Base-by-base conservation (phyloP, 2,888 invertebrate species). In the Neuroscelio doddi region DNA sequence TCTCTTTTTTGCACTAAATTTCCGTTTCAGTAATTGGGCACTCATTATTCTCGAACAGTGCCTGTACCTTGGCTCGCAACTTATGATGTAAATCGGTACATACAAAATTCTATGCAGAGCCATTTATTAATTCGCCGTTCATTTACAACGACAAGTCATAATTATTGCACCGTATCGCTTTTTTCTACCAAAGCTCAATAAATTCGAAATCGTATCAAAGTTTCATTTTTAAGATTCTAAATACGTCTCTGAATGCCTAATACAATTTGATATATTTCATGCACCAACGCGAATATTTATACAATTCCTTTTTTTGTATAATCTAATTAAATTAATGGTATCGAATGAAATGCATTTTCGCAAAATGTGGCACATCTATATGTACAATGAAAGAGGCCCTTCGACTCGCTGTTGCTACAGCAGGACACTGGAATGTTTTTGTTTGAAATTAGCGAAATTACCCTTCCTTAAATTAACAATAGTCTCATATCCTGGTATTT, bases 111-210 rank as follows among this genome's bases (percentile, higher is more conserved):
- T 26, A 26, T 8, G 26, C 26, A 26, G 26, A 26, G 39, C 39
- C 1, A 39, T 12, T n/a, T n/a, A n/a, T n/a, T n/a, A n/a, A n/a
- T n/a, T n/a, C n/a, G 41, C 41, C 3, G 24, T 15, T 14, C 3
- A 1, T 36, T 36, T 52, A 38, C 17, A 15, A 14, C 42, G 36
- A 59, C 47, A 52, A 62, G 53, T 53, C 36, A 15, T 51, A 55
- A 67, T 62, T 67, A 67, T 67, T 67, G 66, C 66, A 67, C 66
- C 66, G 49, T 46, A 51, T 62, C 50, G 55, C 52, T 55, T 63
- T 45, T 41, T 9, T 26, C 12, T 45, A 32, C 44, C 46, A 55
- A 50, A 57, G 24, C 41, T 34, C 29, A 50, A 49, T n/a, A n/a
- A n/a, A n/a, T n/a, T n/a, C n/a, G n/a, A n/a, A n/a, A n/a, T n/a